Evolutionary conservation across 2,888 invertebrate species (phyloP).

Genomic region (Agrypnus murinus): DNA sequence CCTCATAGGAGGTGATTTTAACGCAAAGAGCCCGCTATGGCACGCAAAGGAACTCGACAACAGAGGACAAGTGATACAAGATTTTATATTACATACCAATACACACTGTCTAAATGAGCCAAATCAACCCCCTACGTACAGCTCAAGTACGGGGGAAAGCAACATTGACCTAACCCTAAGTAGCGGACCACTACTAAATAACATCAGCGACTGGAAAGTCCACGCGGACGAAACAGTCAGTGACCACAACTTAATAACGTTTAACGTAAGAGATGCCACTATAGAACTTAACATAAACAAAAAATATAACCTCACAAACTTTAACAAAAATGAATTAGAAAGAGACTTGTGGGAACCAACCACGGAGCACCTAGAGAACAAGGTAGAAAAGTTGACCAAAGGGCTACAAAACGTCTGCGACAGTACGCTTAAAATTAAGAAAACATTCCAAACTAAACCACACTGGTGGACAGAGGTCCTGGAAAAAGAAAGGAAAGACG

Average conservation of each 20-base stretch:
- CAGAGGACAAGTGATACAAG: neutral
- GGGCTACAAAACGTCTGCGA: neutral
- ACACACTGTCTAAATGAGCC: neutral
- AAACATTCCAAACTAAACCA: neutral
- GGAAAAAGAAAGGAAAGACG: neutral
- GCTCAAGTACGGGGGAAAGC: neutral
- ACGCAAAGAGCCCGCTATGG: neutral
- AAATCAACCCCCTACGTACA: neutral
- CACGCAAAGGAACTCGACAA: neutral
- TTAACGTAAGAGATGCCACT: neutral
- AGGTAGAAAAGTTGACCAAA: neutral
- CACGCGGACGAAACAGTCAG: neutral
- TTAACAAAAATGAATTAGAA: neutral
- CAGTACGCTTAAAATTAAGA: neutral
- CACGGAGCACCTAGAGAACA: neutral
- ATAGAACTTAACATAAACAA: neutral
- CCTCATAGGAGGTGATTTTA: neutral
- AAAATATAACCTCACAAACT: neutral
- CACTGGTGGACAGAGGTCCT: neutral
- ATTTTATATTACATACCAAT: neutral
- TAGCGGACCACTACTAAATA: neutral
- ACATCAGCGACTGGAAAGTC: neutral
- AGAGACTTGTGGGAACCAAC: neutral
- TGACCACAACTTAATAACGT: slow-evolving; percentile 4
- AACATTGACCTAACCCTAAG: neutral